Base-by-base conservation (phyloP, 1,140 invertebrate genomes). In the Hylaeus anthracinus region DNA sequence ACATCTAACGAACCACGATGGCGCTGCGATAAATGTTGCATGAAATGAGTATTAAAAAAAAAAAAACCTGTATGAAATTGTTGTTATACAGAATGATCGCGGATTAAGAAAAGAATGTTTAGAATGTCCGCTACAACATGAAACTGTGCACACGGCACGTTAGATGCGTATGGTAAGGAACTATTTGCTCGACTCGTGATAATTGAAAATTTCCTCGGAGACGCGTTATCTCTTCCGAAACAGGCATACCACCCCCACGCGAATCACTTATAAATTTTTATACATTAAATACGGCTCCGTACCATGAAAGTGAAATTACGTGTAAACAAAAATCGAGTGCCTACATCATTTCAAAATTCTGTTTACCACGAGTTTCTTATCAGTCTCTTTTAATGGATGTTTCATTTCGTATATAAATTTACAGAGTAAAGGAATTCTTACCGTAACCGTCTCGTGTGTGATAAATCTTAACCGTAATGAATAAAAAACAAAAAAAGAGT, bases 1-100 rank as follows among this genome's bases (percentile, higher is more conserved):
- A 64, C 45, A 75, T 74, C 45, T 10, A 55, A 79, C 84, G 89
- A 90, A 84, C 81, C 86, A 82, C 87, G 85, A 88, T 87, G 76
- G 83, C 83, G 86, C 82, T 85, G 82, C 73, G 79, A 88, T 90
- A 90, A 90, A 90, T 90, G 87, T 91, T 90, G 85, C 88, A 88
- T 88, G 89, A 89, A 86, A 86, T 88, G 89, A 90, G 88, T 90
- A 87, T 89, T 89, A 89, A 87, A 72, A 77, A 82, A 86, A 82
- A 79, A 77, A 82, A 86, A 82, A 79, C 83, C 70, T 71, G 60
- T 71, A 81, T 88, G 83, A 90, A 86, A 85, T 83, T 77, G 82
- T 88, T 78, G 83, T 81, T 81, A 79, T 73, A 84, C 85, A 73
- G 80, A 75, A 87, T 69, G 64, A 76, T 26, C 14, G 55, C 66